A percentile compares a stretch with the other conserved stretches of the same genome.
These are phyloP conservation scores for Pinctada fucata DNA, from an alignment of 2,888 invertebrate genomes.

Conservation along the genomic window DNA sequence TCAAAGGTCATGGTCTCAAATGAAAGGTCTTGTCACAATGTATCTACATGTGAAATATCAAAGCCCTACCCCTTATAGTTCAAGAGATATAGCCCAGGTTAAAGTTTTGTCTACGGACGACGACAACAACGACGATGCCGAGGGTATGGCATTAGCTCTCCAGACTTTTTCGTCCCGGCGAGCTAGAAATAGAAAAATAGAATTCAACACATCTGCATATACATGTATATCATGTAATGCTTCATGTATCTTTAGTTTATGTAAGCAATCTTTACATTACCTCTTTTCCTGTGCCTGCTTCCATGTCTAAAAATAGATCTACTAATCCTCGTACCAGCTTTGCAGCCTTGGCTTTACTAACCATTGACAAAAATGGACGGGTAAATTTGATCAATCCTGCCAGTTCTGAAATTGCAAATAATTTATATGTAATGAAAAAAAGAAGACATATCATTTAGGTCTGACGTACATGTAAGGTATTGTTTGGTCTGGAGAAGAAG, in stretches of 20 bases:
- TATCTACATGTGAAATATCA: too few species aligned
- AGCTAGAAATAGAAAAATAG: too few species aligned
- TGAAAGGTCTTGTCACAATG: too few species aligned
- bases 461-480: too few species aligned
- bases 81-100: too few species aligned
- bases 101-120: too few species aligned
- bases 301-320: constrained; percentile 97
- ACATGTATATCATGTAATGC: neutral
- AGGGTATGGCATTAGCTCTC: too few species aligned
- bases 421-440: neutral
- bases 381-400: constrained; percentile 92
- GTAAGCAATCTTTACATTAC: constrained; percentile 76
- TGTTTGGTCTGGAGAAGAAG: too few species aligned
- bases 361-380: constrained; percentile 93
- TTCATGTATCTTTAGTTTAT: neutral
- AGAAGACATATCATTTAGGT: neutral
- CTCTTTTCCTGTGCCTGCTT: constrained; percentile 96
- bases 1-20: too few species aligned
- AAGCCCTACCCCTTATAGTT: too few species aligned
- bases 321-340: constrained; percentile 97
- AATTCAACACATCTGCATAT: neutral
- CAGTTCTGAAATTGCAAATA: constrained; percentile 73
- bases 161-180: too few species aligned
- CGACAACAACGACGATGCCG: too few species aligned
- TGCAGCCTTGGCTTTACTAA: constrained; percentile 99